phyloP scores from a whole-genome alignment of 2,888 invertebrate genomes.

The Tachina fera region DNA sequence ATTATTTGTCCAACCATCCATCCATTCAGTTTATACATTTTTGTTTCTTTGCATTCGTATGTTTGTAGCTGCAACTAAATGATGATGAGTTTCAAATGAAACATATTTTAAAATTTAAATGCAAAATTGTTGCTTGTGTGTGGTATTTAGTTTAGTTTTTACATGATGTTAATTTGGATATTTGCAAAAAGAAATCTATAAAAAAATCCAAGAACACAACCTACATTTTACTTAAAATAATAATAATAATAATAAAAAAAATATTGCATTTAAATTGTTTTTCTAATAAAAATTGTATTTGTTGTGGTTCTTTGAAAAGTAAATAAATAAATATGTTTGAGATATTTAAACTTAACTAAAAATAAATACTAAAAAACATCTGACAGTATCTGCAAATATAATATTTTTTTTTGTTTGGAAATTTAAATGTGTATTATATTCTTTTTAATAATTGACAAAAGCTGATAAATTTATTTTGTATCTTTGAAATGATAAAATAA shows the following conservation, averaged over 20 bases:
- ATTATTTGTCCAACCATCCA: constrained; percentile 13
- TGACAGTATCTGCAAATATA: constrained; percentile 43
- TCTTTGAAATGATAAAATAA: constrained; percentile 56
- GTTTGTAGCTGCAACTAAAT: constrained; percentile 41
- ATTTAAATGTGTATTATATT: no score
- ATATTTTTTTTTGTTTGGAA: constrained; percentile 4
- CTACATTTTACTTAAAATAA: constrained; percentile 14
- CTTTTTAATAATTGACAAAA: constrained; percentile 19
- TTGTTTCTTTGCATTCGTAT: neutral
- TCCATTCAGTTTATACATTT: constrained; percentile 2
- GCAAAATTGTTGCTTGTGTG: constrained; percentile 34
- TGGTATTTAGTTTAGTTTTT: constrained; percentile 19
- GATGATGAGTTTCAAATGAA: constrained; percentile 58
- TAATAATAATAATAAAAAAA: neutral
- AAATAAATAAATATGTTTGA: constrained; percentile 24
- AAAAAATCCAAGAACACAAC: constrained; percentile 2
- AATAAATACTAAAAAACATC: constrained; percentile 19
- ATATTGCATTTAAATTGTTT: constrained; percentile 11
- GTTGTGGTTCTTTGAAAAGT: neutral
- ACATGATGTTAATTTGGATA: constrained; percentile 3
- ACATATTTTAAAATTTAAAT: constrained; percentile 50
- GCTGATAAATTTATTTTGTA: constrained; percentile 39
- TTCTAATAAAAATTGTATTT: constrained; percentile 24
- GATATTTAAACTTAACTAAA: constrained; percentile 41
- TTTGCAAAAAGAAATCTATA: neutral